A percentile compares a stretch with the other conserved stretches of the same genome.
These are phyloP conservation scores for Bathynomus jamesi DNA, from an alignment of 1,140 invertebrate genomes.

Conservation along the genomic window DNA sequence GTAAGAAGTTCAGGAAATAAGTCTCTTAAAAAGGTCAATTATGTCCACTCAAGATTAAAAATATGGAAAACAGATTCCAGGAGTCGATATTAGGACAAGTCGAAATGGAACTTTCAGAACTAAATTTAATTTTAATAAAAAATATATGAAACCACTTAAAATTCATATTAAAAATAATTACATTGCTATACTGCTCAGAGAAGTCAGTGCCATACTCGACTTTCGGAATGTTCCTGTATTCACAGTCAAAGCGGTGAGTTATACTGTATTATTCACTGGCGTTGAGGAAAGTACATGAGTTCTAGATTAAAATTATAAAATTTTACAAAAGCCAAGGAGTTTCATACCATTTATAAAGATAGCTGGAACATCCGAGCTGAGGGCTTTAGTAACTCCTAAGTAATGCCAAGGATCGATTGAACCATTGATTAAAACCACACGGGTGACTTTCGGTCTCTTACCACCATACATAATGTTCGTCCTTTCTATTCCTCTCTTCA, in stretches of 20 bases:
- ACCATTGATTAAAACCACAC: conserved; percentile 81
- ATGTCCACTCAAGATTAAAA: too few species aligned
- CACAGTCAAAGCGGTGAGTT: too few species aligned
- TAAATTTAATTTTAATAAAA: too few species aligned
- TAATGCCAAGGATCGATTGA: conserved; percentile 91
- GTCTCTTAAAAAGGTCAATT: too few species aligned
- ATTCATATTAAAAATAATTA: too few species aligned
- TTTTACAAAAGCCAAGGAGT: background rate
- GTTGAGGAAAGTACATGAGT: background rate
- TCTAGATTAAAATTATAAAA: background rate
- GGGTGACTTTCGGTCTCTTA: conserved; percentile 53
- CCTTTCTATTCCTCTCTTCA: background rate
- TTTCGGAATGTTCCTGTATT: background rate
- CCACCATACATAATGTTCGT: conserved; percentile 50
- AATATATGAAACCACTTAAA: too few species aligned
- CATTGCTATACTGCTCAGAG: too few species aligned
- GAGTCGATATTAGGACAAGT: too few species aligned
- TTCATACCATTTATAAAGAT: conserved; percentile 39
- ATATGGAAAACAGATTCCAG: too few species aligned
- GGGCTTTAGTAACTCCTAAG: conserved; percentile 48
- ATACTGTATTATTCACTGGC: too few species aligned
- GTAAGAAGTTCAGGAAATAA: too few species aligned
- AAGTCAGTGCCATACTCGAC: background rate
- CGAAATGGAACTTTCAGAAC: too few species aligned
- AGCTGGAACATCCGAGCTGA: conserved; percentile 41